These are phyloP conservation scores for Caenorhabditis doughertyi DNA, from an alignment of 2,888 invertebrate genomes.

Conservation along the genomic window DNA sequence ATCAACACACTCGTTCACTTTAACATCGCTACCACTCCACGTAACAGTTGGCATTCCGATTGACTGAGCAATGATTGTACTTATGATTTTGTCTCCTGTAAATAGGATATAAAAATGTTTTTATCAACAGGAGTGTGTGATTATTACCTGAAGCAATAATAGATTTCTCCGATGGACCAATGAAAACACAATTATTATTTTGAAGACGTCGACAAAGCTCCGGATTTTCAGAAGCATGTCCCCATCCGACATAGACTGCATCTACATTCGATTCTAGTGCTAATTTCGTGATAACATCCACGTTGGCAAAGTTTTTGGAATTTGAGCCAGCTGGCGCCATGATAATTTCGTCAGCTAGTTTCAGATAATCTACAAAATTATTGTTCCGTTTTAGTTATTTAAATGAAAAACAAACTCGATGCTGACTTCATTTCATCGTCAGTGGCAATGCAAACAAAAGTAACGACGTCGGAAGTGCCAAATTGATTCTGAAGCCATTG, in stretches of 20 bases:
- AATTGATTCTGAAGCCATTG: conserved; percentile 55
- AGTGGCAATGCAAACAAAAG: conserved; percentile 60
- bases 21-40: conserved; percentile 90
- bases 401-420: conserved; percentile 28
- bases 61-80: conserved; percentile 94
- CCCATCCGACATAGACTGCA: conserved; percentile 99
- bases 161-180: conserved; percentile 92
- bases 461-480: conserved; percentile 28
- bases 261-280: conserved; percentile 85
- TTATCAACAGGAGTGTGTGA: neutral
- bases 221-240: conserved; percentile 99
- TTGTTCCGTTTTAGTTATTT: neutral
- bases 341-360: conserved; percentile 98
- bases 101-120: no score
- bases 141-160: conserved; percentile 92
- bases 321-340: conserved; percentile 98
- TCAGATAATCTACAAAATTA: conserved; percentile 91
- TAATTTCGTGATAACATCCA: conserved; percentile 96
- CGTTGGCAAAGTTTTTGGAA: conserved; percentile 99
- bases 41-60: conserved; percentile 97
- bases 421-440: conserved; percentile 53
- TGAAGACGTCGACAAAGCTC: conserved; percentile 95
- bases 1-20: conserved; percentile 25
- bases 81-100: conserved; percentile 96
- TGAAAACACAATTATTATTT: conserved; percentile 93